Evolutionary conservation across 1,140 invertebrate genomes (phyloP), one percentile per base, ranked within the genome.

Genomic region (Ylistrum balloti): DNA sequence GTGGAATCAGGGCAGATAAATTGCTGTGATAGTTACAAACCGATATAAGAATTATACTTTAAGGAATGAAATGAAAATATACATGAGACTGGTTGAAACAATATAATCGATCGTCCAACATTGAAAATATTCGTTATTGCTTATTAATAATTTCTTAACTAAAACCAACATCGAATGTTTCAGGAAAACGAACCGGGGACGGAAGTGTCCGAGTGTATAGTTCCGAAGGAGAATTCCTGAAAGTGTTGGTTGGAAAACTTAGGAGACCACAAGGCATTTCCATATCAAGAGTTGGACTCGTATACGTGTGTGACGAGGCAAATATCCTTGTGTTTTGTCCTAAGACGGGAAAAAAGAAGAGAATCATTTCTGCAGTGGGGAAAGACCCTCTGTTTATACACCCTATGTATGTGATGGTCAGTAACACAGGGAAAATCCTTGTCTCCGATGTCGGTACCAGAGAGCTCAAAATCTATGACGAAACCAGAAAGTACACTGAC

Each of bases 281-380:
- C 56, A 74, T 74, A 28, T 74, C 56, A 45, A 9, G 41, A 17
- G 56, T 28, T 1, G 56, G n/a, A 74, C 56, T 74, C n/a, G 17
- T 74, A 28, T 74, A 74, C n/a, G 56, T 74, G 28, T 74, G 56
- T 74, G 56, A 74, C n/a, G 56, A 74, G 7, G 22, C 56, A 74
- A 74, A 74, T 28, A 74, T 74, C n/a, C 56, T 74, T 74, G 56
- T 74, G 56, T n/a, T 74, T 9, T 74, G 56, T 28, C n/a, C n/a
- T 28, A 74, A 9, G n/a, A 74, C 56, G 17, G 56, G 56, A 5
- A 74, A 74, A 74, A 74, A n/a, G n/a, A 74, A 74, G 56, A 74
- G 56, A 11, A n/a, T 28, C 22, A 28, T 74, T 28, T 74, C 56
- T 74, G 13, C 9, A 7, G 7, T 28, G 1, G 56, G 56, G n/a